These are phyloP conservation scores for Drosophila repleta DNA, from an alignment of 1,140 invertebrate genomes.

Conservation along the genomic window DNA sequence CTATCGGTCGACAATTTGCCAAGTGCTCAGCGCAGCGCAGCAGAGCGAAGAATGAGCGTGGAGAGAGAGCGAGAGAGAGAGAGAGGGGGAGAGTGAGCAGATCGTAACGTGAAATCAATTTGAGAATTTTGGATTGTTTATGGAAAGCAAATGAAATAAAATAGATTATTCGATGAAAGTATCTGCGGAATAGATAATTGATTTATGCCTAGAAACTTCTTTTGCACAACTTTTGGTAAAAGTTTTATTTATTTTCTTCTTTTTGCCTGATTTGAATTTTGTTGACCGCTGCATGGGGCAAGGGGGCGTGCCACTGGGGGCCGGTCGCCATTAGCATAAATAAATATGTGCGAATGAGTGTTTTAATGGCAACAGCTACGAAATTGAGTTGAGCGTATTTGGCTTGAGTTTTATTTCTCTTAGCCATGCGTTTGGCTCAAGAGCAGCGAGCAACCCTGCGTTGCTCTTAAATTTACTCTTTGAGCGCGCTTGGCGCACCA, in stretches of 20 bases:
- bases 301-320: neutral
- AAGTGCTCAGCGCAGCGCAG: neutral
- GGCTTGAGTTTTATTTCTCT: neutral
- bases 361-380: neutral
- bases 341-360: conserved; percentile 34
- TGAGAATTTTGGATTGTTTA: conserved; percentile 5
- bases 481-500: conserved; percentile 24
- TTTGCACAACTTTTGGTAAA: conserved; percentile 54
- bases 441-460: neutral
- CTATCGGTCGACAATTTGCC: conserved; percentile 50
- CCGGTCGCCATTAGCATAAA: conserved; percentile 41
- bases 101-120: conserved; percentile 8
- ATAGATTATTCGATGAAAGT: conserved; percentile 53
- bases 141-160: conserved; percentile 50
- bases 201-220: conserved; percentile 64
- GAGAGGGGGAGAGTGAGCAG: neutral
- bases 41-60: neutral
- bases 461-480: conserved; percentile 33
- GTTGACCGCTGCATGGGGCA: neutral
- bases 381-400: neutral
- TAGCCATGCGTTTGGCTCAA: conserved; percentile 5
- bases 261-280: conserved; percentile 13
- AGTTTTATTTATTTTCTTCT: conserved; percentile 17
- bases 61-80: neutral
- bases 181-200: conserved; percentile 69